Evolutionary conservation across 1,140 invertebrate genomes (phyloP), one percentile per base, ranked within the genome.

Genomic region (Dinoponera quadriceps): DNA sequence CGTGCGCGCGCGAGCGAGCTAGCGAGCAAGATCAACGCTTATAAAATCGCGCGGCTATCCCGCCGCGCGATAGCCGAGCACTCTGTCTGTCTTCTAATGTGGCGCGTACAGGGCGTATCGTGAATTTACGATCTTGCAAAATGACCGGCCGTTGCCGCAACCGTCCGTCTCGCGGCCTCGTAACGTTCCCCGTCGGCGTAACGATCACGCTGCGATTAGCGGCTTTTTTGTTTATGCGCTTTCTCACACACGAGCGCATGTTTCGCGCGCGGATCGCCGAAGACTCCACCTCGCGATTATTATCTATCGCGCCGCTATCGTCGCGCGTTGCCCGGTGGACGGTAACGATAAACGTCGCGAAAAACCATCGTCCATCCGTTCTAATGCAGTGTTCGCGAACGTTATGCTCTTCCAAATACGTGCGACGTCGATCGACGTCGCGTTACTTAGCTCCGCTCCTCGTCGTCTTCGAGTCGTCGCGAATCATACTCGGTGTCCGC

Each of bases 221-320:
- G n/a, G 18, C 20, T 63, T 57, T 72, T 63, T 54, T 25, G 51
- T 69, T 71, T 57, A 60, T 44, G n/a, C 3, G 33, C 27, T 63
- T 62, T 84, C 49, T 84, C 74, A 59, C 25, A n/a, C 27, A 25
- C 18, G 38, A 29, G 59, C 14, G 20, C 29, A 25, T 38, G 55
- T 69, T 78, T 80, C 48, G 75, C 63, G 73, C 25, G 18, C 3
- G 22, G n/a, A 68, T 27, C 20, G 44, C n/a, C 44, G 62, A 63
- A 74, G 83, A 85, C 74, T 83, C 59, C 48, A 62, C 38, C 49
- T 77, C 27, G 33, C 48, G 9, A 22, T 60, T 18, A 69, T 86
- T 85, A 86, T 80, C 74, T 81, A 84, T 87, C 82, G 74, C 85
- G 25, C 49, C 78, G 72, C 87, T 87, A 88, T 75, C 74, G 51